phyloP scores from a whole-genome alignment of 2,888 invertebrate species.

The Sycophila texana region DNA sequence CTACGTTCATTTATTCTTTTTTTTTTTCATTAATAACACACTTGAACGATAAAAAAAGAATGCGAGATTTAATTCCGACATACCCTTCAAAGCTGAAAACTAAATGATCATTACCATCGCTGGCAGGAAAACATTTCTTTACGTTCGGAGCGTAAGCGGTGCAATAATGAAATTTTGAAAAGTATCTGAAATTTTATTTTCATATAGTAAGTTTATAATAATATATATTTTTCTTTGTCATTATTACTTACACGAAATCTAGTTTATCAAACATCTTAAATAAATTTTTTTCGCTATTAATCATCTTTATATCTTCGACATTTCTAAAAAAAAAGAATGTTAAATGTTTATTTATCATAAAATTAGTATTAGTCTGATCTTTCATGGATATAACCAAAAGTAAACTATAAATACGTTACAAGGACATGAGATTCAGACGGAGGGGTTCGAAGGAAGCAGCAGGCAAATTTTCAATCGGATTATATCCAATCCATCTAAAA shows the following conservation, averaged over 20 bases:
- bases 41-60: background rate
- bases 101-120: constrained; percentile 77
- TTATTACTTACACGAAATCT: constrained; percentile 76
- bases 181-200: constrained; percentile 75
- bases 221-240: background rate
- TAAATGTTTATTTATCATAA: background rate
- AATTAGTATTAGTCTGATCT: background rate
- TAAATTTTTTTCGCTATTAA: constrained; percentile 76
- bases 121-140: constrained; percentile 79
- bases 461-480: constrained; percentile 67
- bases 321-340: constrained; percentile 72
- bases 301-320: constrained; percentile 78
- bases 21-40: too few species aligned
- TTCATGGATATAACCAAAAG: constrained; percentile 27
- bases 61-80: too few species aligned
- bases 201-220: background rate
- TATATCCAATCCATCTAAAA: constrained; percentile 70
- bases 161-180: constrained; percentile 81
- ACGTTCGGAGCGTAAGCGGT: constrained; percentile 78
- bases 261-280: constrained; percentile 76
- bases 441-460: constrained; percentile 66
- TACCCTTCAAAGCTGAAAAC: background rate
- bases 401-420: constrained; percentile 62
- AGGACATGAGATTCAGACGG: constrained; percentile 66
- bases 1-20: too few species aligned